Evolutionary conservation across 2,113 vertebrate genomes (phyloP).

Genomic region (Zosterops hypoxanthus): DNA sequence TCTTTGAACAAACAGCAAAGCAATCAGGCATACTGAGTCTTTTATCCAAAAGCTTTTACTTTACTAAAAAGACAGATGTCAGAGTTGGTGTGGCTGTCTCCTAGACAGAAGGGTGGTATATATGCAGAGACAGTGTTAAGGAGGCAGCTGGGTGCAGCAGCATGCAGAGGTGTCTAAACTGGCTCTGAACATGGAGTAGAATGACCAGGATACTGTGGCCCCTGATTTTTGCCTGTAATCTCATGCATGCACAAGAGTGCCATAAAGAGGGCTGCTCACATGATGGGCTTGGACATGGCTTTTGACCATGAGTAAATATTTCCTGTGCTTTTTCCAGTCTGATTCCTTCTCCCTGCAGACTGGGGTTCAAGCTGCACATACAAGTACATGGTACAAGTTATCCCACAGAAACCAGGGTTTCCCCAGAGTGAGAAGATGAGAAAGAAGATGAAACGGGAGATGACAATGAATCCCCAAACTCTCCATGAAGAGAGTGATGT

Average conservation of each 20-base stretch:
- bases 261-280: accelerated
- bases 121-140: neutral
- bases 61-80: neutral
- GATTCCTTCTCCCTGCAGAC: neutral
- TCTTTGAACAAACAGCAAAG: neutral
- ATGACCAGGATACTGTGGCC: too few relatives aligned
- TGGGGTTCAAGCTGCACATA: neutral
- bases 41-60: neutral
- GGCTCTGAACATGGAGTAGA: neutral
- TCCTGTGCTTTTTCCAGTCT: neutral
- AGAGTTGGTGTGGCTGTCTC: neutral
- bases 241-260: too few relatives aligned
- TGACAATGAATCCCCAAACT: neutral
- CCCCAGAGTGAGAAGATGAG: neutral
- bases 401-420: neutral
- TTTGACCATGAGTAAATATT: neutral
- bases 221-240: neutral
- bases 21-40: neutral
- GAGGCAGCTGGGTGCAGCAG: neutral
- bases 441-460: neutral
- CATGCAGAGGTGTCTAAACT: neutral
- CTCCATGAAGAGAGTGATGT: neutral
- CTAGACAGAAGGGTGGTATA: neutral
- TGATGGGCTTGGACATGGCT: neutral
- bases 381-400: neutral